phyloP scores from a whole-genome alignment of 2,888 invertebrate species.

The Scaptomyza cyrtandrae region DNA sequence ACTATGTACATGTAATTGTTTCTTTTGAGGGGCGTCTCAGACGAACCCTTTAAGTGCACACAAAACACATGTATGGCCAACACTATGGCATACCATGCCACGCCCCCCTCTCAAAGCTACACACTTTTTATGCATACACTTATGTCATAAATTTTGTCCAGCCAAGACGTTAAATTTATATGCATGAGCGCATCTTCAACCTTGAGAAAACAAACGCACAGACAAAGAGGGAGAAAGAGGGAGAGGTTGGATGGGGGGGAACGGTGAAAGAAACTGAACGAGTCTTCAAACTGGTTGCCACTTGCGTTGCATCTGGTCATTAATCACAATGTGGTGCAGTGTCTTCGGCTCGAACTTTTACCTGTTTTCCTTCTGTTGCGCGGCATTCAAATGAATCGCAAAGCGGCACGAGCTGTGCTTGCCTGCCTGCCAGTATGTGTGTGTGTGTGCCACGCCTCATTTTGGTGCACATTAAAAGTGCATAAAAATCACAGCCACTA shows the following conservation, averaged over 20 bases:
- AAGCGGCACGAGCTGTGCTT: slow-evolving; percentile 37
- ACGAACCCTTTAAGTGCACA: slow-evolving; percentile 37
- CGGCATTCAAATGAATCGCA: slow-evolving; percentile 65
- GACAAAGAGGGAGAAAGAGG: not conserved
- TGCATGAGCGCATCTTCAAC: slow-evolving; percentile 73
- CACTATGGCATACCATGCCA: slow-evolving; percentile 50
- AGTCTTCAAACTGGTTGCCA: slow-evolving; percentile 72
- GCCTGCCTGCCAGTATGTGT: not conserved
- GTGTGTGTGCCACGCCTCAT: slow-evolving; percentile 28
- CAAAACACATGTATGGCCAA: slow-evolving; percentile 64
- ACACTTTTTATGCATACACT: slow-evolving; percentile 73
- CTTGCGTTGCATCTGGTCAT: slow-evolving; percentile 62
- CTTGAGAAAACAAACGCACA: slow-evolving; percentile 58
- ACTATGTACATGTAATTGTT: slow-evolving; percentile 62
- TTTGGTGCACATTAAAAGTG: slow-evolving; percentile 49
- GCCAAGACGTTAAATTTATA: slow-evolving; percentile 46
- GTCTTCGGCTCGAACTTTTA: slow-evolving; percentile 28
- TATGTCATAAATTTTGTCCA: slow-evolving; percentile 70
- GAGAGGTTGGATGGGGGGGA: slow-evolving; percentile 1
- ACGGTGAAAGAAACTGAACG: slow-evolving; percentile 22
- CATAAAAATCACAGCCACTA: slow-evolving; percentile 57
- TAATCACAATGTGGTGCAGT: slow-evolving; percentile 71
- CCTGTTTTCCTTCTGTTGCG: slow-evolving; percentile 11
- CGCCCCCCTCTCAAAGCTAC: slow-evolving; percentile 60
- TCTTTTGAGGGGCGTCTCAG: slow-evolving; percentile 70